Evolutionary conservation across 2,797 vertebrate genomes (phyloP).

Genomic region (Catamblyrhynchus diadema): DNA sequence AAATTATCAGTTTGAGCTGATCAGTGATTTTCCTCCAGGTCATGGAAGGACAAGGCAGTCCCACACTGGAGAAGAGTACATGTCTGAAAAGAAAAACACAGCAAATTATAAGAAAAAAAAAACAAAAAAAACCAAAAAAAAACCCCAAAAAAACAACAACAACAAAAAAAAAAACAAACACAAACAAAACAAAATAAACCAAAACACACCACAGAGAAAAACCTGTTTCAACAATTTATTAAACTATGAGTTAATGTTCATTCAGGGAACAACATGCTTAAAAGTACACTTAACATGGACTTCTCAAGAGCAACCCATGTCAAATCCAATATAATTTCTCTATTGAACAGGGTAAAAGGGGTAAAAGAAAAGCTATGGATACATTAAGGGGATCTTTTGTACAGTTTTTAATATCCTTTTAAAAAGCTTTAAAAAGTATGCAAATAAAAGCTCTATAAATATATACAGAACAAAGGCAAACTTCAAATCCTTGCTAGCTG

Average conservation of each 20-base stretch:
- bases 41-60: neutral
- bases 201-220: neutral
- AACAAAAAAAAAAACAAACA: too few relatives aligned
- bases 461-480: neutral
- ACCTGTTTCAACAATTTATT: neutral
- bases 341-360: neutral
- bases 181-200: neutral
- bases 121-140: neutral
- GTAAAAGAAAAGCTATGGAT: neutral
- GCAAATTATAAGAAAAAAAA: neutral
- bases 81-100: neutral
- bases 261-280: neutral
- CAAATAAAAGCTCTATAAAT: neutral
- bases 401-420: neutral
- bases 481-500: neutral
- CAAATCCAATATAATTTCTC: neutral
- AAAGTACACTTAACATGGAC: neutral
- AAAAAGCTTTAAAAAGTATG: neutral
- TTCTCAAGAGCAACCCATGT: neutral
- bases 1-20: neutral
- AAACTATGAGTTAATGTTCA: neutral
- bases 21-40: neutral
- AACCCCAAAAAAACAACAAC: neutral
- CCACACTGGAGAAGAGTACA: accelerated
- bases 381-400: neutral